Evolutionary conservation across 2,113 vertebrate genomes (phyloP).

Genomic region (Phylloscopus whistleri): DNA sequence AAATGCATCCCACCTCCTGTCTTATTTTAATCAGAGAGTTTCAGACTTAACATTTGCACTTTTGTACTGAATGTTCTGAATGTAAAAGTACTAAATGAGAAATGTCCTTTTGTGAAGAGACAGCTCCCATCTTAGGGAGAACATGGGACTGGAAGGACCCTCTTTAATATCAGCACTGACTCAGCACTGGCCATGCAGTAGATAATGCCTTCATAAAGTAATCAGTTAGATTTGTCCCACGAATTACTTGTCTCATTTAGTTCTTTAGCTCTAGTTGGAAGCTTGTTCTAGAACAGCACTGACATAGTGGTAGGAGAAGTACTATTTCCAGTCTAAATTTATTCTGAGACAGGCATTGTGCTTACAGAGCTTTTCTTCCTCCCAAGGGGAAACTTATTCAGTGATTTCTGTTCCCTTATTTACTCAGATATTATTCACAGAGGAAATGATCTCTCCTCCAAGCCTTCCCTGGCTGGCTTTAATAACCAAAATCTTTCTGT

Average conservation of each 20-base stretch:
- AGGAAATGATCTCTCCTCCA: not conserved
- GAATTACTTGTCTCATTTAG: not conserved
- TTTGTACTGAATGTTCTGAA: not conserved
- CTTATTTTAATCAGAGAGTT: not conserved
- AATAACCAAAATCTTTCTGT: not conserved
- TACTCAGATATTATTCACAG: not conserved
- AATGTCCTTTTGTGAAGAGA: not conserved
- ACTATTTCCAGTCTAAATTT: slow-evolving; percentile 1
- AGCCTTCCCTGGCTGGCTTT: not conserved
- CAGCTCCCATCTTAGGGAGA: not conserved
- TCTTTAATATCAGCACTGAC: not conserved
- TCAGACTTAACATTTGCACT: not conserved
- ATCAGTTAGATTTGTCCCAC: not conserved
- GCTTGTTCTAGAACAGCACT: not conserved
- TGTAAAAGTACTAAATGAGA: not conserved
- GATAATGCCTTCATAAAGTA: not conserved
- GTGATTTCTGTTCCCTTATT: slow-evolving; percentile 1
- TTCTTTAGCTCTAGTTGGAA: not conserved
- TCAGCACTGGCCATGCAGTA: not conserved
- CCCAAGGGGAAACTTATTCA: not conserved
- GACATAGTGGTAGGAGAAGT: not conserved
- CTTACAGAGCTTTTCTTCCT: slow-evolving; percentile 1
- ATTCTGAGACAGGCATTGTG: not conserved
- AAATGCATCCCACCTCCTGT: not conserved
- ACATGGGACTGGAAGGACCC: not conserved